A percentile compares a stretch with the other conserved stretches of the same genome.
phyloP scores from a whole-genome alignment of 2,888 invertebrate genomes.

The Apodemia duryi region DNA sequence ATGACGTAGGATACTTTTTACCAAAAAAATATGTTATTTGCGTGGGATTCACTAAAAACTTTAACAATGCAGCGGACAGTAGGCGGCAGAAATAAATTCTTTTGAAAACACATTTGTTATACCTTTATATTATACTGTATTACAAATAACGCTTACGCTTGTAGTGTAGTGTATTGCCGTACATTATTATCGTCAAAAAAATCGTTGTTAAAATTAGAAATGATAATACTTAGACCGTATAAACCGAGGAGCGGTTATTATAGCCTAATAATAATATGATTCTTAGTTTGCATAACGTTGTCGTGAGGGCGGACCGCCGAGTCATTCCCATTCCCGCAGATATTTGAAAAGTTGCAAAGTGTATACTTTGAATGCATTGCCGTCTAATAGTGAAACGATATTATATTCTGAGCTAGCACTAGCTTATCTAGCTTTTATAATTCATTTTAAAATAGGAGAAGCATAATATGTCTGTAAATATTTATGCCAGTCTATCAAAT shows the following conservation, averaged over 20 bases:
- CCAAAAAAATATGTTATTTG: too few species aligned
- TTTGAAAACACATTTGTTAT: too few species aligned
- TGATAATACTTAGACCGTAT: constrained; percentile 23
- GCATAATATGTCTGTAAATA: too few species aligned
- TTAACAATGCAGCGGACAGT: too few species aligned
- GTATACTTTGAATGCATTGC: constrained; percentile 35
- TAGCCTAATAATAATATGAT: constrained; percentile 56
- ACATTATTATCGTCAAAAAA: too few species aligned
- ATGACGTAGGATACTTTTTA: too few species aligned
- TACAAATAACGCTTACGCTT: too few species aligned
- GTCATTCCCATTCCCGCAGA: constrained; percentile 38
- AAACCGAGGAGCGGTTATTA: constrained; percentile 29
- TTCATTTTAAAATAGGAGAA: not conserved
- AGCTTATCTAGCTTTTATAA: not conserved
- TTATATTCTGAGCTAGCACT: not conserved
- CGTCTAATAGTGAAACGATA: not conserved
- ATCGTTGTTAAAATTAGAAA: not conserved
- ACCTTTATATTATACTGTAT: too few species aligned
- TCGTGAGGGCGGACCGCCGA: constrained; percentile 38
- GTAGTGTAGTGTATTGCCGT: too few species aligned
- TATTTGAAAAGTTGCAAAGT: constrained; percentile 70
- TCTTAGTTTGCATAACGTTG: constrained; percentile 58
- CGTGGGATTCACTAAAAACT: too few species aligned
- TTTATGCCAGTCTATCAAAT: too few species aligned
- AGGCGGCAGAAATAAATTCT: too few species aligned